Percentiles rank a stretch among this genome's conserved stretches.
phyloP scores from a whole-genome alignment of 1,140 invertebrate species.

The Eriocheir sinensis region DNA sequence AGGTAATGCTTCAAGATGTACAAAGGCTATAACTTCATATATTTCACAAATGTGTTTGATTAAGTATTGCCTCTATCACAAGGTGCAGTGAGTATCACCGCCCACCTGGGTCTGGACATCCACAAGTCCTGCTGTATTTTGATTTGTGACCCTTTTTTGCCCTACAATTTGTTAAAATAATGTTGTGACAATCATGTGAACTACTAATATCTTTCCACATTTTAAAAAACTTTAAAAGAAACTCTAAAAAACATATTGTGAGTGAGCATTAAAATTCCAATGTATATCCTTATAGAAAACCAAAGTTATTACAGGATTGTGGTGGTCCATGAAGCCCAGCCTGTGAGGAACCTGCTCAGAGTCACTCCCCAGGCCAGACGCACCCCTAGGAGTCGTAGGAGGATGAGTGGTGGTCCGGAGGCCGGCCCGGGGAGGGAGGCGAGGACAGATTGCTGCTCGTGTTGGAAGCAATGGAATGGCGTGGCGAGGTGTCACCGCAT shows the following conservation, averaged over 20 bases:
- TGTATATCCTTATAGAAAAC: not conserved
- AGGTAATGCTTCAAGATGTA: constrained; percentile 57
- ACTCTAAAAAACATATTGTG: constrained; percentile 24
- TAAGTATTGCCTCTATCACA: constrained; percentile 66
- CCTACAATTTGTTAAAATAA: constrained; percentile 8
- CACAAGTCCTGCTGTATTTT: constrained; percentile 61
- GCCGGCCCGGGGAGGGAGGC: constrained; percentile 87
- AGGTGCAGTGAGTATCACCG: constrained; percentile 33
- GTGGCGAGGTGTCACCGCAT: constrained; percentile 84
- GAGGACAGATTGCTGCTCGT: constrained; percentile 91
- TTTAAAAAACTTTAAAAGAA: constrained; percentile 9
- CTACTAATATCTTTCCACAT: constrained; percentile 38
- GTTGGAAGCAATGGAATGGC: constrained; percentile 91
- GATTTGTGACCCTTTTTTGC: constrained; percentile 67
- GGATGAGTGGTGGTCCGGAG: constrained; percentile 85
- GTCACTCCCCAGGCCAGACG: constrained; percentile 73
- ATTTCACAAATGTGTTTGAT: constrained; percentile 63
- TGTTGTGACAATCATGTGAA: constrained; percentile 45
- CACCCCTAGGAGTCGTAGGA: constrained; percentile 80
- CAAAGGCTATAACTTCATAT: constrained; percentile 49
- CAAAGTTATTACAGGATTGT: constrained; percentile 45
- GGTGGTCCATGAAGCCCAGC: constrained; percentile 56
- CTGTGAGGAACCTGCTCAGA: constrained; percentile 74
- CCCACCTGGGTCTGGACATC: not conserved
- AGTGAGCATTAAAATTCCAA: constrained; percentile 57